Base-by-base conservation (phyloP, 2,797 vertebrate species). In the Neomorphus geoffroyi region DNA sequence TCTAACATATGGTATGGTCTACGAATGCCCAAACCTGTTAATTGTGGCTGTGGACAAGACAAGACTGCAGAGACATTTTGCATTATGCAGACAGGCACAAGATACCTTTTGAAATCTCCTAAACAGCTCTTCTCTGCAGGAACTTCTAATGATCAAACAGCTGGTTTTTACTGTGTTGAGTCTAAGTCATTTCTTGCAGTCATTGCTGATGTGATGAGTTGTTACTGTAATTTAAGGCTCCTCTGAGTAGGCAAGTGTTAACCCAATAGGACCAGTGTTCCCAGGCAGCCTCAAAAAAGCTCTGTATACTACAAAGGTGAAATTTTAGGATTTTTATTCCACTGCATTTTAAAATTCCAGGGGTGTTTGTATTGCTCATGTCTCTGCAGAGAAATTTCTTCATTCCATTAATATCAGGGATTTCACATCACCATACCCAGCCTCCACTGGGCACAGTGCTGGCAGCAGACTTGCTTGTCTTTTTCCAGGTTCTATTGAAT, bases 1-100 rank as follows among this genome's bases (percentile, higher is more conserved):
- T 62, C 39, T 64, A 11, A 46, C 11, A 21, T 4, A 23, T 0
- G 7, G 1, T 19, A 3, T 5, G 11, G 21, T 19, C 54, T 37
- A 19, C 7, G n/a, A 53, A 7, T 62, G 43, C n/a, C 46, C 48
- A 23, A 43, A 28, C 6, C 61, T 67, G 3, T 16, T 32, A 32
- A 19, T 53, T 61, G 50, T 78, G 82, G 22, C 19, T 51, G 37
- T 65, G 43, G 22, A 61, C 61, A 61, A 27, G 28, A 41, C 13
- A 71, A n/a, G 30, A 14, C 53, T 80, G 41, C 22, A 79, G 70
- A 16, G 22, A 13, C 33, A 12, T 67, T 86, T 80, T 57, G 17
- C 1, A 0, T 87, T 77, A 24, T 21, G 33, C 7, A 51, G 2
- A 22, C 37, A 73, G 43, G 46, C 28, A 61, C 39, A 70, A 62